Evolutionary conservation across 1,140 invertebrate species (phyloP).

Genomic region (Drosophila seguyi): DNA sequence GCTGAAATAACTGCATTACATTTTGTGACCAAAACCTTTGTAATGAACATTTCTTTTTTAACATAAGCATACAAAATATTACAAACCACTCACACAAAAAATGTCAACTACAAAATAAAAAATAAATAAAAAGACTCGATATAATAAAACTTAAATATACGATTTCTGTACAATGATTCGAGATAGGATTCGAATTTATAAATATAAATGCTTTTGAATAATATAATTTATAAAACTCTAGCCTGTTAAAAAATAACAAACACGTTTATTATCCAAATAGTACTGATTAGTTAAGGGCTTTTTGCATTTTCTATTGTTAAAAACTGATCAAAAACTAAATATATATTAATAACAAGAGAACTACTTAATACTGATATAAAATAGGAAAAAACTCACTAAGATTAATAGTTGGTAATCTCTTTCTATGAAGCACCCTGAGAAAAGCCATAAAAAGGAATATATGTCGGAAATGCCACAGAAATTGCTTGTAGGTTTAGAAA

Average conservation of each 20-base stretch:
- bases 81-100: background rate
- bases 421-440: constrained; percentile 33
- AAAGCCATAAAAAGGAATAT: constrained; percentile 21
- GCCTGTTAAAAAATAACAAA: constrained; percentile 42
- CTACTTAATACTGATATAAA: constrained; percentile 23
- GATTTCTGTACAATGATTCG: constrained; percentile 8
- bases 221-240: constrained; percentile 13
- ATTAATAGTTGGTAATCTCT: constrained; percentile 37
- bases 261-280: constrained; percentile 49
- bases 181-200: constrained; percentile 5
- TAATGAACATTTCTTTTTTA: background rate
- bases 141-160: constrained; percentile 2
- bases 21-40: background rate
- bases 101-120: background rate
- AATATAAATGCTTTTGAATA: constrained; percentile 30
- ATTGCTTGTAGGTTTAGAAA: background rate
- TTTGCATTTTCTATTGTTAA: constrained; percentile 69
- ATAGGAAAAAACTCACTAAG: constrained; percentile 21
- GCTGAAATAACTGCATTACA: background rate
- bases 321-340: constrained; percentile 45
- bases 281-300: constrained; percentile 76
- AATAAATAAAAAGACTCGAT: background rate
- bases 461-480: background rate
- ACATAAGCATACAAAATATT: background rate
- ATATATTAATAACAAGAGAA: constrained; percentile 33